phyloP scores from a whole-genome alignment of 2,797 vertebrate genomes.

The Myiotriccus ornatus region DNA sequence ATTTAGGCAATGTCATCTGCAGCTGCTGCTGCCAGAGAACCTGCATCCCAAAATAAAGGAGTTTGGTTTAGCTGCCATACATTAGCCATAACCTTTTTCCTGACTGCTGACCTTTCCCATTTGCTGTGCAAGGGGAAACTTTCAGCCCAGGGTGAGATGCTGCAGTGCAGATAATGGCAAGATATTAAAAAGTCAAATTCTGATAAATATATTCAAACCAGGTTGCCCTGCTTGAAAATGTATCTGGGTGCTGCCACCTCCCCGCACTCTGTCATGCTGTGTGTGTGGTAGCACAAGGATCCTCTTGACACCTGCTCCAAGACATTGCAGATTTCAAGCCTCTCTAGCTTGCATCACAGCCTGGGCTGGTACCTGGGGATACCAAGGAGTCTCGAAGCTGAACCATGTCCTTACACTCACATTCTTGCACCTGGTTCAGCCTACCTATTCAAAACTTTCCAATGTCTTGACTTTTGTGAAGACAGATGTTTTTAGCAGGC shows the following conservation, averaged over 20 bases:
- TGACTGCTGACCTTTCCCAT: neutral
- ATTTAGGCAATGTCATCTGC: neutral
- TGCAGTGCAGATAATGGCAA: neutral
- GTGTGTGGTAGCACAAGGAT: neutral
- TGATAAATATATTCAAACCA: neutral
- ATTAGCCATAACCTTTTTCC: neutral
- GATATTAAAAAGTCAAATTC: neutral
- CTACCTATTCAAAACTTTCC: neutral
- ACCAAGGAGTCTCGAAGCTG: neutral
- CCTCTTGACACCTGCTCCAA: neutral
- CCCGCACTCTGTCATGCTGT: rapidly evolving
- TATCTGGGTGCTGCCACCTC: neutral
- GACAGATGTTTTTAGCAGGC: neutral
- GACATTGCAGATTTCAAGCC: neutral
- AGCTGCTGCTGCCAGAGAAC: neutral
- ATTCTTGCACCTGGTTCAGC: neutral
- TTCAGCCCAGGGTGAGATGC: neutral
- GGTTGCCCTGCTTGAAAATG: neutral
- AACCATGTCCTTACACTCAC: neutral
- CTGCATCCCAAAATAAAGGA: neutral
- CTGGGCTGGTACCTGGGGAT: neutral
- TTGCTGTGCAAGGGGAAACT: neutral
- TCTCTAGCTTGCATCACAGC: neutral
- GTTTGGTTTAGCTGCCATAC: neutral
- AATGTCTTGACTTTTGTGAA: neutral